Base-by-base conservation (phyloP, 2,113 vertebrate species). In the Saguinus midas region DNA sequence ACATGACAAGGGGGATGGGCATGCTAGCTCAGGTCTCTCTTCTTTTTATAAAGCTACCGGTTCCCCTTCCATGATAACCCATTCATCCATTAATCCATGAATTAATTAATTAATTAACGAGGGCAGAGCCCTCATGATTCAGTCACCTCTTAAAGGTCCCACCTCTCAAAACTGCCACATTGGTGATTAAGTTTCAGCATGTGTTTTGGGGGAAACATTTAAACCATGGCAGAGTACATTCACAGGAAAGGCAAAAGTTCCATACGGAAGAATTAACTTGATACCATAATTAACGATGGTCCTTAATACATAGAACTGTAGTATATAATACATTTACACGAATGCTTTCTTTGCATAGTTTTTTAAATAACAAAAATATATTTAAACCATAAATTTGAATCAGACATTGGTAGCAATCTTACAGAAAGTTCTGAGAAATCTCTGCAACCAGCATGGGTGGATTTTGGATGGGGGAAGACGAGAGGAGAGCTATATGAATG, bases 381-480 rank as follows among this genome's bases (percentile, higher is more conserved):
- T 78, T 91, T 68, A 86, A 88, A 93, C 88, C 17, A 82, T 48
- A 85, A 23, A 66, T 64, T 89, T 88, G 55, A 96, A 83, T 55
- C 40, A 82, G 81, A n/a, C 17, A 55, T 95, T 73, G 82, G 40
- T 80, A 94, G 48, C 95, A 94, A 82, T 87, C 17, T 58, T 37
- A 70, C 90, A 92, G 37, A 85, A 14, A 3, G 13, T 82, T 92
- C 32, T 32, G 78, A 70, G 23, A 48, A 90, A 79, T 27, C 27
- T 58, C 14, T 8, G 0, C 72, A 13, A 45, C 43, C 52, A 86
- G 16, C 32, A 16, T 64, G 20, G 18, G 35, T 92, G 75, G 73
- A 43, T 70, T 81, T 88, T 9, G 14, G 50, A 20, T 66, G 8
- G 21, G 27, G 3, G 66, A 72, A 43, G 52, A 37, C 52, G 45